A percentile compares a stretch with the other conserved stretches of the same genome.
Evolutionary conservation across 2,797 vertebrate genomes (phyloP).

Genomic region (Sebastes dallii): DNA sequence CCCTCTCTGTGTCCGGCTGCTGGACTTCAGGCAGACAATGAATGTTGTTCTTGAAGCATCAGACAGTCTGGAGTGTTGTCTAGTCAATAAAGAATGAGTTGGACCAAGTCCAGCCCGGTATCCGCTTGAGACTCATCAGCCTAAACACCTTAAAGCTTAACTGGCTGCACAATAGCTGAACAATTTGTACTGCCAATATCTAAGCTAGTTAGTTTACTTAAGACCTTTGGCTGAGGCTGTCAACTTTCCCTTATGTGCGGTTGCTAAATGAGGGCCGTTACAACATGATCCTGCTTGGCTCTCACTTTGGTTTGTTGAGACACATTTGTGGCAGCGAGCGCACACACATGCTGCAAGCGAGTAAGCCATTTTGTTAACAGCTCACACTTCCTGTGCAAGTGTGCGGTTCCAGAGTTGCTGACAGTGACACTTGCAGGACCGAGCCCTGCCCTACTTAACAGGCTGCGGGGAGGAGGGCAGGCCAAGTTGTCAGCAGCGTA

Average conservation of each 20-base stretch:
- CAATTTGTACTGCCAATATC: constrained; percentile 67
- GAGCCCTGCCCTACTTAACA: constrained; percentile 84
- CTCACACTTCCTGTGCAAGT: constrained; percentile 76
- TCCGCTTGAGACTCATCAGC: constrained; percentile 61
- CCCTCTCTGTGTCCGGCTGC: constrained; percentile 2
- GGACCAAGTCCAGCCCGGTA: constrained; percentile 47
- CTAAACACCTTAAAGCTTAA: constrained; percentile 69
- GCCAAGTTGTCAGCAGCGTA: constrained; percentile 83
- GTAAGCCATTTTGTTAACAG: constrained; percentile 74
- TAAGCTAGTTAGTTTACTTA: constrained; percentile 58
- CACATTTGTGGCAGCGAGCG: constrained; percentile 58
- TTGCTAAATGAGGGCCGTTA: constrained; percentile 52
- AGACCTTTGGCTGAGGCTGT: constrained; percentile 49
- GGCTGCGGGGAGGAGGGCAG: constrained; percentile 75
- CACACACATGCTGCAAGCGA: constrained; percentile 52
- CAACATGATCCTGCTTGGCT: constrained; percentile 51
- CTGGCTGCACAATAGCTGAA: constrained; percentile 63
- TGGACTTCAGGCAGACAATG: constrained; percentile 37
- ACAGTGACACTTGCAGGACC: constrained; percentile 81
- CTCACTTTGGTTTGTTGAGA: constrained; percentile 58
- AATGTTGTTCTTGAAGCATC: constrained; percentile 41
- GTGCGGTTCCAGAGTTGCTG: constrained; percentile 82
- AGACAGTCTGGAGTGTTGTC: constrained; percentile 38
- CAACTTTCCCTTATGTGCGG: constrained; percentile 45
- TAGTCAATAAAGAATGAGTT: constrained; percentile 59